phyloP scores from a whole-genome alignment of 2,113 vertebrate genomes.

The Panthera uncia region DNA sequence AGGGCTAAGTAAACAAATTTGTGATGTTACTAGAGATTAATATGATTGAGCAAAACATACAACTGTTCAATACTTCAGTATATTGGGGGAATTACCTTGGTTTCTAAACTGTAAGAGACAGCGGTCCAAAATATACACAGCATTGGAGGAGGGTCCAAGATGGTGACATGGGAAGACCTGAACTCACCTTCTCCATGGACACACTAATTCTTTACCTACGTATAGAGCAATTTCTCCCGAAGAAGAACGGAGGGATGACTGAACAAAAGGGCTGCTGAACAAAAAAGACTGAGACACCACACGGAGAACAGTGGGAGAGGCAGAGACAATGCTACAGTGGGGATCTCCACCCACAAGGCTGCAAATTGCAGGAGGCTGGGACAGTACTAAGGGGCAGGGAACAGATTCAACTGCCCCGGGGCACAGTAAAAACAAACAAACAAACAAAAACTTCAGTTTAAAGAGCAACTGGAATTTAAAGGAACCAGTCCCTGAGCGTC shows the following conservation, averaged over 20 bases:
- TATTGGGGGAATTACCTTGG: background rate
- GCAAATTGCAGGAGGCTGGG: background rate
- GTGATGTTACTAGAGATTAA: slow-evolving; percentile 41
- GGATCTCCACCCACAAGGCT: background rate
- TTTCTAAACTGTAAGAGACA: background rate
- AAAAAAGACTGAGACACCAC: background rate
- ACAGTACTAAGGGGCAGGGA: background rate
- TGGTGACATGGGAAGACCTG: background rate
- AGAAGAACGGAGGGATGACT: background rate
- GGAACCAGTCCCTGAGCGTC: background rate
- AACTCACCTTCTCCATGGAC: background rate
- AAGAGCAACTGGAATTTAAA: background rate
- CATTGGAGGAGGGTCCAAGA: background rate
- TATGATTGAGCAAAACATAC: slow-evolving; percentile 39
- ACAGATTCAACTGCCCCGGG: background rate
- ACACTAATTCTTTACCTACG: background rate
- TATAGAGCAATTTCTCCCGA: background rate
- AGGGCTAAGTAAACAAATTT: slow-evolving; percentile 66
- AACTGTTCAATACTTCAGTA: background rate
- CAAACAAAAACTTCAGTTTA: background rate
- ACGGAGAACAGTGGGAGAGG: background rate
- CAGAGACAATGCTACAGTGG: background rate
- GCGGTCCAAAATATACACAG: background rate
- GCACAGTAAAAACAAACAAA: background rate
- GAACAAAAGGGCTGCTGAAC: background rate